A percentile compares a stretch with the other conserved stretches of the same genome.
Evolutionary conservation across 2,797 vertebrate genomes (phyloP).

Genomic region (Myripristis jacobus): DNA sequence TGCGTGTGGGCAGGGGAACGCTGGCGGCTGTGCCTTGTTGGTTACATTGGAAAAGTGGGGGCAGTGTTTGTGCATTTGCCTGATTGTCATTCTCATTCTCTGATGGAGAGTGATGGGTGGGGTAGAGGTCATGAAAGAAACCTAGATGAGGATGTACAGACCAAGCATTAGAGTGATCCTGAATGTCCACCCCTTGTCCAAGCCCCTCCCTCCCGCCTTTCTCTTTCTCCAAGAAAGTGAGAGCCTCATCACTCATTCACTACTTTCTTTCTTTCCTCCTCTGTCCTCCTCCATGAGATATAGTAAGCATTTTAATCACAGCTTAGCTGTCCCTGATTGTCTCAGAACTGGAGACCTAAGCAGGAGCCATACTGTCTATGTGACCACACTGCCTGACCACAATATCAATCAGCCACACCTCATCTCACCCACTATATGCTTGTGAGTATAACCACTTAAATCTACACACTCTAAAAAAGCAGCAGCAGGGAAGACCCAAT

Average conservation of each 20-base stretch:
- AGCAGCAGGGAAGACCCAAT: slow-evolving; percentile 42
- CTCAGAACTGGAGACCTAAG: slow-evolving; percentile 55
- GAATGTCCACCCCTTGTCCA: slow-evolving; percentile 61
- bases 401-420: slow-evolving; percentile 48
- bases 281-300: slow-evolving; percentile 57
- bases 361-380: slow-evolving; percentile 48
- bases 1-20: slow-evolving; percentile 61
- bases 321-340: slow-evolving; percentile 74
- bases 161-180: slow-evolving; percentile 67
- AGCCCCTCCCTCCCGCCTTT: slow-evolving; percentile 27
- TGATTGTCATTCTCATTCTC: slow-evolving; percentile 44
- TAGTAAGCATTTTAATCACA: slow-evolving; percentile 78
- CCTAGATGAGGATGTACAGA: slow-evolving; percentile 73
- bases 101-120: slow-evolving; percentile 46
- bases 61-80: slow-evolving; percentile 42
- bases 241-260: slow-evolving; percentile 66
- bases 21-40: slow-evolving; percentile 30
- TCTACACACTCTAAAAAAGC: slow-evolving; percentile 48
- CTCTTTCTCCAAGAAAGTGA: slow-evolving; percentile 46
- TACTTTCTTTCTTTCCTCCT: slow-evolving; percentile 36
- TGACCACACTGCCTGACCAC: slow-evolving; percentile 50
- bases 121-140: slow-evolving; percentile 63
- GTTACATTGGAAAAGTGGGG: slow-evolving; percentile 20
- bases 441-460: slow-evolving; percentile 22
- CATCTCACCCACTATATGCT: neutral